Conservation (phyloP, 2,888 invertebrate genomes). For the Drosophila quinaria region DNA sequence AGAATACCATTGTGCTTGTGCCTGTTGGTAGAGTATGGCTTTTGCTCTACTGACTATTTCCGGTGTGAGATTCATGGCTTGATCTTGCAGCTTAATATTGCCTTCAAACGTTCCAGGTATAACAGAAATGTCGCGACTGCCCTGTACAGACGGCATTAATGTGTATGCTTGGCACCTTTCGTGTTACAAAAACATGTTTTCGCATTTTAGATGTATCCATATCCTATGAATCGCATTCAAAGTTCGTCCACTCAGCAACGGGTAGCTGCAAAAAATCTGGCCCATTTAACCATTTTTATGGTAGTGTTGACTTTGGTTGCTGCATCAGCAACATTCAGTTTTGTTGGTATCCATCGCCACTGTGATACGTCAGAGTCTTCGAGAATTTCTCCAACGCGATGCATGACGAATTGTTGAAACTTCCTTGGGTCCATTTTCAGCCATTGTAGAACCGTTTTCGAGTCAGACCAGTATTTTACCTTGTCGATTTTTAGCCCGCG, state of each 20-base stretch:
- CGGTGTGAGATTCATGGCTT: neutral
- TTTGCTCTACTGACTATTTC: neutral
- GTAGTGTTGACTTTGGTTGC: neutral
- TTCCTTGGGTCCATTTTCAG: neutral
- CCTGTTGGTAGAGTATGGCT: neutral
- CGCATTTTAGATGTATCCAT: neutral
- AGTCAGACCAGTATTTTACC: neutral
- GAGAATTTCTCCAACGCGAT: neutral
- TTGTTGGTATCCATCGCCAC: conserved; percentile 1
- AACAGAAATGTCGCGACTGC: neutral
- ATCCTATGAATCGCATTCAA: neutral
- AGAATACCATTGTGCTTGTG: neutral
- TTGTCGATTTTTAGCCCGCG: neutral
- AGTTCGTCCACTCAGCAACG: neutral
- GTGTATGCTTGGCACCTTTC: neutral
- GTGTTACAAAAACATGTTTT: neutral
- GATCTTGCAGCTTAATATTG: neutral
- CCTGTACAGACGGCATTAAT: neutral
- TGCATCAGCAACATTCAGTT: neutral
- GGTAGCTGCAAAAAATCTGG: neutral
- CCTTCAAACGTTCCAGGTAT: neutral
- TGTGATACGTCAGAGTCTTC: neutral
- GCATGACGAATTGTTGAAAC: neutral
- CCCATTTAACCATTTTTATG: neutral
- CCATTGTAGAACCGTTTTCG: neutral